Evolutionary conservation across 53 echinoderm and acorn worm genomes (phyloP).

Genomic region (Luidia sarsii): DNA sequence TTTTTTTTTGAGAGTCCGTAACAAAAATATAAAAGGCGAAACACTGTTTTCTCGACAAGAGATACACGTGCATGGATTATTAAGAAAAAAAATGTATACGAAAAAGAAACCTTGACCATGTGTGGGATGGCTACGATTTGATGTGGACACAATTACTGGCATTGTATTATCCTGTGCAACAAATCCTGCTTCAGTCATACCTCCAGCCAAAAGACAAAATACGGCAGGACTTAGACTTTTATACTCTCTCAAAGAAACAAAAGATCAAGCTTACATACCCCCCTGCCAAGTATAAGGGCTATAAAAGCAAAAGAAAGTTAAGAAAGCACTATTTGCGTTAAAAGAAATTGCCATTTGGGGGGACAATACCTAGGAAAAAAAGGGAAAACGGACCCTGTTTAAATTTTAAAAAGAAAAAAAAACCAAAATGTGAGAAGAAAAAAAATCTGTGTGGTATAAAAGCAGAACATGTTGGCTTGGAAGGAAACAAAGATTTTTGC

Average conservation of each 20-base stretch:
- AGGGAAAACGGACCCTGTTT: constrained; percentile 24
- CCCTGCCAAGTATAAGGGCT: constrained; percentile 29
- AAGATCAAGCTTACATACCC: constrained; percentile 5
- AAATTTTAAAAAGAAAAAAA: constrained; percentile 22
- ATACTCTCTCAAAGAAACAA: constrained; percentile 11
- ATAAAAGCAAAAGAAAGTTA: neutral
- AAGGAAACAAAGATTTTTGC: constrained; percentile 55
- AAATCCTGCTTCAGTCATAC: neutral
- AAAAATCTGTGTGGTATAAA: constrained; percentile 29
- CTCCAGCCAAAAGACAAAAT: neutral
- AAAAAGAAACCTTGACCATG: too few relatives aligned
- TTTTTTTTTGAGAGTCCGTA: too few relatives aligned
- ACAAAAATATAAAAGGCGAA: too few relatives aligned
- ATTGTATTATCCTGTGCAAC: neutral
- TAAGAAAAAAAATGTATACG: too few relatives aligned
- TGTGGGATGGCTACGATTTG: too few relatives aligned
- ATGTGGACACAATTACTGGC: constrained; percentile 28
- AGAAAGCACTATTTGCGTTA: constrained; percentile 30
- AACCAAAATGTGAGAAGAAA: constrained; percentile 18
- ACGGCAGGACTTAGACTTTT: constrained; percentile 10
- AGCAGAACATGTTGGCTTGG: constrained; percentile 54
- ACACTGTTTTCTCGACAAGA: too few relatives aligned
- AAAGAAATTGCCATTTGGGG: constrained; percentile 8
- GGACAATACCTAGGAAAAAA: neutral
- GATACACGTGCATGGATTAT: too few relatives aligned